A percentile compares a stretch with the other conserved stretches of the same genome.
These are phyloP conservation scores for Leptinotarsa haldemani DNA, from an alignment of 2,888 invertebrate genomes.

Conservation along the genomic window DNA sequence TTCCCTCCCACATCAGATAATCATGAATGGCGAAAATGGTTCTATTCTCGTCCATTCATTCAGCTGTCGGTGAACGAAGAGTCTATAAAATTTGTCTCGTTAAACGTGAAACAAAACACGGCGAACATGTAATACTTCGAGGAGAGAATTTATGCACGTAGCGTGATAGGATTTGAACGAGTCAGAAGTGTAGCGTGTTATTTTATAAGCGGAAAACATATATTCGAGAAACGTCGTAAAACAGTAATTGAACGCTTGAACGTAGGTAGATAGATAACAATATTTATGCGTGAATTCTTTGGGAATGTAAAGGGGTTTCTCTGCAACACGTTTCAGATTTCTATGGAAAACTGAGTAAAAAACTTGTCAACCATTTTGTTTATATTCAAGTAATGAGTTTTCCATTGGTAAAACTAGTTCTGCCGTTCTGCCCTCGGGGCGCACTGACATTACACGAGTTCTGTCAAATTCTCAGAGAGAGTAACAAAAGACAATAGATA, in stretches of 20 bases:
- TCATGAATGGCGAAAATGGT: neutral
- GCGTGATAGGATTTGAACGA: constrained; percentile 4
- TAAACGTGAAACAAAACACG: neutral
- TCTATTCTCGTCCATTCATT: neutral
- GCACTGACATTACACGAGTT: too few species aligned
- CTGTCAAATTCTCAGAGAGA: too few species aligned
- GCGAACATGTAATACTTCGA: constrained; percentile 6
- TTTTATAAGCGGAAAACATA: constrained; percentile 5
- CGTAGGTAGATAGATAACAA: neutral
- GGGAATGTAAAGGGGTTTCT: neutral
- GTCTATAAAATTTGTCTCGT: constrained; percentile 11
- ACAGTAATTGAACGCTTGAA: constrained; percentile 4
- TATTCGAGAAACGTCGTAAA: neutral
- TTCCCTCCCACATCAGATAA: too few species aligned
- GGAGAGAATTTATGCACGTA: constrained; percentile 5
- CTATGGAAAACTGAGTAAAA: too few species aligned
- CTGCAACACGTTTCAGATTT: neutral
- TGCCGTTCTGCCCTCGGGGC: too few species aligned
- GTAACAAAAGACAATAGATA: too few species aligned
- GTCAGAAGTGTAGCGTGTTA: constrained; percentile 9
- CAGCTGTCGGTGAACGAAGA: neutral
- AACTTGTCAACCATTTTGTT: too few species aligned
- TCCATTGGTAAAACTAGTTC: too few species aligned
- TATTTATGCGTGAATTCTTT: neutral
- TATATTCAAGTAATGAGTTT: too few species aligned